phyloP scores from a whole-genome alignment of 2,113 vertebrate genomes.

The Mastomys natalensis region DNA sequence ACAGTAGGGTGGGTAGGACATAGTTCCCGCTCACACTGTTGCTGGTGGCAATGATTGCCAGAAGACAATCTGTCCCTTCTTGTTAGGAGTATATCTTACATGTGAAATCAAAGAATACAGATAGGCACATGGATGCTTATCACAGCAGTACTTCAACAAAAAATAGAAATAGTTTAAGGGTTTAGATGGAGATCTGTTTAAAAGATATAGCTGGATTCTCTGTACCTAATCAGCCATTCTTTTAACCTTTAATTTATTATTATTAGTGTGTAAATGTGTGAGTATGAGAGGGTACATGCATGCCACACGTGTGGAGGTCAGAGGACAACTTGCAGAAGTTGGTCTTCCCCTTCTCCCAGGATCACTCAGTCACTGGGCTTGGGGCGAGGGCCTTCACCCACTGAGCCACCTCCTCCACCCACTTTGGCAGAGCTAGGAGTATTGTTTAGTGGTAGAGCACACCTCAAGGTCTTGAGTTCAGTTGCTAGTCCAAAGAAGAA shows the following conservation, averaged over 20 bases:
- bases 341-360: background rate
- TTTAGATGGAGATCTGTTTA: background rate
- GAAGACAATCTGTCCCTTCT: background rate
- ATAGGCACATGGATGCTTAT: background rate
- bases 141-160: background rate
- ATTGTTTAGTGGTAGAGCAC: background rate
- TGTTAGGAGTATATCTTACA: background rate
- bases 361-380: background rate
- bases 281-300: background rate
- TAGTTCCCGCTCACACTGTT: background rate
- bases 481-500: background rate
- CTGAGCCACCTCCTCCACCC: background rate
- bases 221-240: background rate
- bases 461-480: background rate
- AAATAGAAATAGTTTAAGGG: background rate
- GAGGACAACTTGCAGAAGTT: background rate
- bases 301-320: background rate
- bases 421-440: background rate
- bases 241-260: background rate
- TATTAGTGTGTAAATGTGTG: background rate
- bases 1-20: background rate
- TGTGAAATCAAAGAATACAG: background rate
- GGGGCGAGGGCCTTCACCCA: background rate
- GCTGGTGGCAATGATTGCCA: background rate
- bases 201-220: background rate